phyloP scores from a whole-genome alignment of 1,140 invertebrate genomes.

The Zelostemma sp. region DNA sequence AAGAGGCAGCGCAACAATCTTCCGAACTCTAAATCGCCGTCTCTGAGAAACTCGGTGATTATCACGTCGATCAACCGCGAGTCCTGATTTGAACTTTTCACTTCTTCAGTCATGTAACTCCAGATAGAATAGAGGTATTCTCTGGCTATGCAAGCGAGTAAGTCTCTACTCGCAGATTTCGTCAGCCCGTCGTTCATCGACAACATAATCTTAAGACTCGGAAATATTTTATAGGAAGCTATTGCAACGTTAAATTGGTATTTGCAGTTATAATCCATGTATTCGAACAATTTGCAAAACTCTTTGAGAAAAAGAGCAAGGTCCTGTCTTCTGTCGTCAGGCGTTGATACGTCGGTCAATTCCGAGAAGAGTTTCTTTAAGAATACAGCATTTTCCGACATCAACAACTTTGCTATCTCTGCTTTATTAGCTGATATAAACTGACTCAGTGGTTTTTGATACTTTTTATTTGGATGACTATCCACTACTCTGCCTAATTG shows the following conservation, averaged over 20 bases:
- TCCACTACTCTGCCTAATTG: no score
- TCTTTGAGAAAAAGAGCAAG: conserved; percentile 98
- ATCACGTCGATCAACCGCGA: conserved; percentile 97
- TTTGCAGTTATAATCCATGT: conserved; percentile 95
- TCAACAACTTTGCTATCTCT: conserved; percentile 98
- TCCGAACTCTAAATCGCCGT: conserved; percentile 90
- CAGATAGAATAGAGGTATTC: conserved; percentile 97
- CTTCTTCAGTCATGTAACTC: conserved; percentile 95
- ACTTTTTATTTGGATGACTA: no score
- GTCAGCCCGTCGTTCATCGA: conserved; percentile 93
- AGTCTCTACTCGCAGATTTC: conserved; percentile 97
- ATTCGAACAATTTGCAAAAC: conserved; percentile 99
- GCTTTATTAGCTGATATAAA: conserved; percentile 99
- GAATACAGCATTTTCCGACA: conserved; percentile 98
- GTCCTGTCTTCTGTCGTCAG: conserved; percentile 89
- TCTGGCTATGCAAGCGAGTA: conserved; percentile 98
- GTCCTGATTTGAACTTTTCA: conserved; percentile 89
- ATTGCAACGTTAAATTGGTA: conserved; percentile 98
- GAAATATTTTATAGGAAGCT: conserved; percentile 91
- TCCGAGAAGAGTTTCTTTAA: conserved; percentile 94
- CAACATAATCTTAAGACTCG: conserved; percentile 94
- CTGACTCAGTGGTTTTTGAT: conserved; percentile 94
- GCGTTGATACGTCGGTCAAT: conserved; percentile 89
- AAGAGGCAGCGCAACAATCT: conserved; percentile 96
- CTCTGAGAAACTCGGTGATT: conserved; percentile 95